Evolutionary conservation across 2,113 vertebrate species (phyloP).

Genomic region (Caretta caretta): DNA sequence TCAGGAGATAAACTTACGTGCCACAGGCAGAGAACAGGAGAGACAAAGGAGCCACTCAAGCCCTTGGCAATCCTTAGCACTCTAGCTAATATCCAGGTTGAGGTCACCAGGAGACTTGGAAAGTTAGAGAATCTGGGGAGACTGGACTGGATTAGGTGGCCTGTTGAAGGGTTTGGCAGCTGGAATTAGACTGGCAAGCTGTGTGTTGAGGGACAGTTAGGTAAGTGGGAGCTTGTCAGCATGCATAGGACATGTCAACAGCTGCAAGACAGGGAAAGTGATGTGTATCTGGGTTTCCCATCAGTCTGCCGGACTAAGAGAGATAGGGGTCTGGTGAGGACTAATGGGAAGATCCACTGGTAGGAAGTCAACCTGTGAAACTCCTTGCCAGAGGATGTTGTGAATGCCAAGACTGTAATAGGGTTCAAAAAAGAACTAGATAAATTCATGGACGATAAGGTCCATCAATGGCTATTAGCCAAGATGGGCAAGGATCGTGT

Average conservation of each 20-base stretch:
- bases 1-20: not conserved
- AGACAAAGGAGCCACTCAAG: not conserved
- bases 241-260: not conserved
- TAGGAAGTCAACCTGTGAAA: too few species aligned
- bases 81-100: not conserved
- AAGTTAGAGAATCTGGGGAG: not conserved
- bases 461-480: too few species aligned
- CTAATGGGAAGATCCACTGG: not conserved
- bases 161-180: not conserved
- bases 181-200: not conserved
- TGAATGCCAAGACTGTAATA: too few species aligned
- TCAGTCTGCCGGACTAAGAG: not conserved
- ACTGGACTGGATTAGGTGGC: not conserved
- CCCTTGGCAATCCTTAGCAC: not conserved
- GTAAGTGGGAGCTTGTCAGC: not conserved
- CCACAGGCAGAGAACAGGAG: not conserved
- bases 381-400: too few species aligned
- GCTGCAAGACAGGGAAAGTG: not conserved
- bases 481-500: too few species aligned
- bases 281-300: not conserved
- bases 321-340: not conserved
- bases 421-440: too few species aligned
- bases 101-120: not conserved
- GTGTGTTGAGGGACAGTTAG: not conserved
- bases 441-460: too few species aligned